Evolutionary conservation across 2,797 vertebrate genomes (phyloP).

Genomic region (Hemibagrus guttatus): DNA sequence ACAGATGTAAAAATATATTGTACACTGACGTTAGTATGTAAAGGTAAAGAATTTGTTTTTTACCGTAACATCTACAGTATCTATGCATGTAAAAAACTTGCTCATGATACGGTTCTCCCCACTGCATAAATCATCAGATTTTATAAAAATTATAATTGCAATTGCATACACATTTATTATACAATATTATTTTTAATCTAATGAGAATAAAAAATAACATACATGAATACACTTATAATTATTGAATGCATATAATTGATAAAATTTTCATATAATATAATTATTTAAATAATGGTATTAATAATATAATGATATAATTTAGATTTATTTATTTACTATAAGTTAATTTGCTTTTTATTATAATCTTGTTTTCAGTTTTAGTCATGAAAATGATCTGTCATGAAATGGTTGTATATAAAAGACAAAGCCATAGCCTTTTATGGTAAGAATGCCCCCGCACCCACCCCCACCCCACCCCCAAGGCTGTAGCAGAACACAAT

Average conservation of each 20-base stretch:
- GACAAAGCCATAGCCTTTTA: background rate
- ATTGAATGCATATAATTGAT: background rate
- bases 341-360: background rate
- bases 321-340: background rate
- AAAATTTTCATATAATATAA: background rate
- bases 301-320: background rate
- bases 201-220: background rate
- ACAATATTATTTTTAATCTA: background rate
- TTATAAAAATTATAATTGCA: too few species aligned
- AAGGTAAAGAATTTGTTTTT: background rate
- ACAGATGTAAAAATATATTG: background rate
- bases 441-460: background rate
- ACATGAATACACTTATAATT: background rate
- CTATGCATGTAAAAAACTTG: too few species aligned
- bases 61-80: background rate
- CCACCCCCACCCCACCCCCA: too few species aligned
- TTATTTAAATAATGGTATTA: background rate
- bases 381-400: background rate
- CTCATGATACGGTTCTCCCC: background rate
- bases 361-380: background rate
- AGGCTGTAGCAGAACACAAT: slow-evolving; percentile 12
- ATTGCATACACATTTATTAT: background rate
- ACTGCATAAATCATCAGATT: background rate
- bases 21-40: background rate
- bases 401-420: background rate